Evolutionary conservation across 2,797 vertebrate genomes (phyloP), one percentile per base, ranked within the genome.

Genomic region (Dipus sagitta): DNA sequence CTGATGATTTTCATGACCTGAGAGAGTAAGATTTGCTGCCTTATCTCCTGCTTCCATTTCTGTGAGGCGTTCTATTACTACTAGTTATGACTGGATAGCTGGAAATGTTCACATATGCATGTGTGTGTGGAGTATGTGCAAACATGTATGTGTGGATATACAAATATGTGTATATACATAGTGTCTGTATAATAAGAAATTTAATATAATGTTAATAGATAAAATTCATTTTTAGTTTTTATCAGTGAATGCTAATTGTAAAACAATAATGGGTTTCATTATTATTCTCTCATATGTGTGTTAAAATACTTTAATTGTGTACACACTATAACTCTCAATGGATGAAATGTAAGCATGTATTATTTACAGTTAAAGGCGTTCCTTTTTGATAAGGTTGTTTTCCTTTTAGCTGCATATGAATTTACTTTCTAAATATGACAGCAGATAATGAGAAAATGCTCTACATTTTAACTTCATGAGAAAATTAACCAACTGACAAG

Each of bases 11-110:
- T 84, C 9, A 84, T 38, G 30, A 68, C 17, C 10, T 72, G 78
- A 77, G 78, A 95, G 2, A 12, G 28, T 80, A 62, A 84, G 23
- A 88, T 84, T 23, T 15, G 78, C 47, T 93, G 18, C 1, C 15
- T 90, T 52, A 74, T 76, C 67, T 89, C 70, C 62, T 71, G n/a
- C 18, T 38, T 67, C 90, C 95, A 90, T 95, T 60, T 54, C 24
- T 76, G 65, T 1, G n/a, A 82, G n/a, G 8, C 32, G 74, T 38
- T 82, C 11, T 65, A 34, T 62, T 74, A 47, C 38, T 30, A 28
- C 6, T 18, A 93, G 34, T 47, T 72, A 52, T 28, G 34, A 80
- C 23, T 23, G 88, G 32, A 7, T 17, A 72, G 68, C 8, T 11
- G 32, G 15, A 12, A 32, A 62, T 23, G 23, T 3, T 42, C 47